phyloP scores from a whole-genome alignment of 2,888 invertebrate genomes.

The Leucozona laternaria region DNA sequence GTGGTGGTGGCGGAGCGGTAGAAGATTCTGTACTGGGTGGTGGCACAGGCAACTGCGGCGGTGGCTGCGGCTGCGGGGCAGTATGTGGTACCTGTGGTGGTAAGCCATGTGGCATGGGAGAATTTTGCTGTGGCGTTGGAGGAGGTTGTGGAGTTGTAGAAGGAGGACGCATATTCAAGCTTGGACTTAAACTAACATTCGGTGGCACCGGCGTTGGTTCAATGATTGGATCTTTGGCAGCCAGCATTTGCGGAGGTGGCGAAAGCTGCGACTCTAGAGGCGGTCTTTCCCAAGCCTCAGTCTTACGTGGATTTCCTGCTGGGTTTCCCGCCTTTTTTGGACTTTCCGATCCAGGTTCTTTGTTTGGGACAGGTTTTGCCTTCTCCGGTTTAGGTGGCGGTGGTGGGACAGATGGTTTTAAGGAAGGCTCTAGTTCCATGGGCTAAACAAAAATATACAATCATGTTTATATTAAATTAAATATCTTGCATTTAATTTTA shows the following conservation, averaged over 20 bases:
- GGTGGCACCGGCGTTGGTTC: constrained; percentile 22
- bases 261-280: constrained; percentile 84
- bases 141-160: constrained; percentile 45
- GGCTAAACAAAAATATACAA: constrained; percentile 66
- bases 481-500: constrained; percentile 50
- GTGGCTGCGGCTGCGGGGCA: constrained; percentile 24
- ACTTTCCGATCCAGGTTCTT: constrained; percentile 48
- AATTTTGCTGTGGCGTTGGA: constrained; percentile 67
- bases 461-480: no score
- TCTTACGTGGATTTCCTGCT: constrained; percentile 20
- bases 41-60: constrained; percentile 32
- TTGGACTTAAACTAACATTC: constrained; percentile 34
- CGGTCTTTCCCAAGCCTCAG: constrained; percentile 64
- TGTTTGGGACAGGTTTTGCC: constrained; percentile 21
- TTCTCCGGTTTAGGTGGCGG: constrained; percentile 77
- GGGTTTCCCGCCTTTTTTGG: constrained; percentile 24
- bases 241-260: constrained; percentile 84
- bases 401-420: constrained; percentile 81
- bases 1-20: constrained; percentile 8
- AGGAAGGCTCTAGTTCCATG: constrained; percentile 82
- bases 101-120: constrained; percentile 58
- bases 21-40: constrained; percentile 77
- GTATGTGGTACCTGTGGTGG: constrained; percentile 52
- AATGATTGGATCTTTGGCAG: constrained; percentile 82
- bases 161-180: constrained; percentile 76